Percentiles rank a stretch among this genome's conserved stretches.
Conservation (phyloP, 2,888 invertebrate species). For the Drosophila gaucha region DNA sequence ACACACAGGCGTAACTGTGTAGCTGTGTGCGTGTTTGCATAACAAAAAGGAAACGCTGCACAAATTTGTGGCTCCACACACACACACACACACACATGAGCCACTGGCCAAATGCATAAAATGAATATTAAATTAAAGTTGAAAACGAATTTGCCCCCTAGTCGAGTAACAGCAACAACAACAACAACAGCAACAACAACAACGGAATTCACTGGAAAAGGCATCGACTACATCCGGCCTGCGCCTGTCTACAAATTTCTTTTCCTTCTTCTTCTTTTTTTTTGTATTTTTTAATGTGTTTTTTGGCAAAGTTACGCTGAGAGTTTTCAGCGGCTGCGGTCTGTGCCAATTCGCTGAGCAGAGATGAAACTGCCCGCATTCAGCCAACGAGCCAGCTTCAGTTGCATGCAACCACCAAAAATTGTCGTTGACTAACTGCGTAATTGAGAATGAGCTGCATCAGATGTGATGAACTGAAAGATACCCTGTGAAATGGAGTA, state of each 20-base stretch:
- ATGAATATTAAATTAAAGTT: constrained; percentile 79
- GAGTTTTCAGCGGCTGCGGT: constrained; percentile 24
- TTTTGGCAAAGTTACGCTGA: constrained; percentile 58
- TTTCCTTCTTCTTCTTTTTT: constrained; percentile 8
- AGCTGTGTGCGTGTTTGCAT: constrained; percentile 33
- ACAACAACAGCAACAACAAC: constrained; percentile 21
- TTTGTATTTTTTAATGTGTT: constrained; percentile 3
- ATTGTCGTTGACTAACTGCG: constrained; percentile 56
- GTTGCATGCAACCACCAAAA: constrained; percentile 48
- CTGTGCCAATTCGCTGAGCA: constrained; percentile 24
- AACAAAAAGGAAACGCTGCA: constrained; percentile 72
- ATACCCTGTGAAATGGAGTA: no score
- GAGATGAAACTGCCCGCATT: constrained; percentile 57
- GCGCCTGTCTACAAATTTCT: constrained; percentile 31
- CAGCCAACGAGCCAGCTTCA: constrained; percentile 14
- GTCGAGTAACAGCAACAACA: constrained; percentile 24
- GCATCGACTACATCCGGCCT: constrained; percentile 67
- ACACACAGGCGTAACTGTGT: constrained; percentile 13
- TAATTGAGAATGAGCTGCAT: constrained; percentile 48
- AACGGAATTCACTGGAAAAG: constrained; percentile 74
- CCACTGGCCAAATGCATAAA: constrained; percentile 74
- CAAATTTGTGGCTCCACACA: constrained; percentile 64
- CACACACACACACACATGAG: constrained; percentile 2
- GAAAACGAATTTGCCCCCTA: constrained; percentile 71
- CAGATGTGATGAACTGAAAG: not conserved